These are phyloP conservation scores for Palythoa grandis DNA, from an alignment of 92 coral and sea anemone species.

Conservation along the genomic window DNA sequence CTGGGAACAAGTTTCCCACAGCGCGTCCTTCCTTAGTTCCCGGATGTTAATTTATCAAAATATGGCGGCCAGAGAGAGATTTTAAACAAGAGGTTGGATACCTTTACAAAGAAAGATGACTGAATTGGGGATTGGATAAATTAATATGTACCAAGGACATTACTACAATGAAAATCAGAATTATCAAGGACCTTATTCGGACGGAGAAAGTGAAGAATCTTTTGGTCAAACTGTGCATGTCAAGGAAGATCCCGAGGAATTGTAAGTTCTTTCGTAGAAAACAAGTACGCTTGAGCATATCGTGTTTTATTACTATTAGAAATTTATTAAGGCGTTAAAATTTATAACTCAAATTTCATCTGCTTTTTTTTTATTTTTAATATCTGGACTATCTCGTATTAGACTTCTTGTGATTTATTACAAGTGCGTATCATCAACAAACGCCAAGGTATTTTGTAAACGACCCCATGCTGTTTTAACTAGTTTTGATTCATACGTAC, in stretches of 20 bases:
- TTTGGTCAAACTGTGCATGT: conserved; percentile 64
- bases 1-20: conserved; percentile 46
- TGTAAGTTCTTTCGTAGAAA: conserved; percentile 40
- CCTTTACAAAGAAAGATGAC: conserved; percentile 55
- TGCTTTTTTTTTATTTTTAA: no score
- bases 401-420: neutral
- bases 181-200: conserved; percentile 72
- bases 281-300: neutral
- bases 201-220: conserved; percentile 68
- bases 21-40: conserved; percentile 43
- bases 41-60: conserved; percentile 66
- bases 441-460: neutral
- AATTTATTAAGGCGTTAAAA: neutral
- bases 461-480: neutral
- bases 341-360: no score
- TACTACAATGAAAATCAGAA: conserved; percentile 71
- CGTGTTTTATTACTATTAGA: neutral
- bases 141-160: conserved; percentile 83
- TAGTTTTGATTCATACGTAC: neutral
- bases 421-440: neutral
- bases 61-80: conserved; percentile 61
- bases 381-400: neutral
- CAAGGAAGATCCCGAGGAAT: conserved; percentile 60
- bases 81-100: conserved; percentile 22
- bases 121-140: conserved; percentile 69